These are phyloP conservation scores for Ptilonorhynchus violaceus DNA, from an alignment of 2,113 vertebrate species.

Conservation along the genomic window DNA sequence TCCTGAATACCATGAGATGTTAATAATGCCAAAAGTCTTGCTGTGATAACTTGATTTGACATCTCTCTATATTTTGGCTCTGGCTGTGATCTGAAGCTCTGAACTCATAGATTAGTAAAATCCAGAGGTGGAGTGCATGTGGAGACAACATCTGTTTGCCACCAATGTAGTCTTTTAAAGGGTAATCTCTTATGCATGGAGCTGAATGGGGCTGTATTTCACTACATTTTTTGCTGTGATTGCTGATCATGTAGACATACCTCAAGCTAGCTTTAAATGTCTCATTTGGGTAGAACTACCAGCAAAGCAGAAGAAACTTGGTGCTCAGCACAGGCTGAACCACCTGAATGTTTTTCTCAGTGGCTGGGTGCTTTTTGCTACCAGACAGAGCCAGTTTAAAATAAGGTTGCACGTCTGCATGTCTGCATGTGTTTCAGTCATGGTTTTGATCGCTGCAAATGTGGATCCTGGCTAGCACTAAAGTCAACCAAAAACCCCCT, in stretches of 20 bases:
- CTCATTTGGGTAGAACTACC: background rate
- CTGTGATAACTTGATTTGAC: conserved; percentile 21
- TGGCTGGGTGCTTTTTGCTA: background rate
- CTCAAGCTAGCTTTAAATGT: background rate
- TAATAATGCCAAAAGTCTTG: background rate
- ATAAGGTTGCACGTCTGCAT: background rate
- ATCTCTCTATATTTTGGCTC: background rate
- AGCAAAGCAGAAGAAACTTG: background rate
- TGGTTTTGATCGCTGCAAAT: background rate
- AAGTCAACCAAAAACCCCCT: background rate
- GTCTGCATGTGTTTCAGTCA: background rate
- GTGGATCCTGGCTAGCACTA: background rate
- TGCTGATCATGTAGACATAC: background rate
- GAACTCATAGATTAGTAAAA: conserved; percentile 1
- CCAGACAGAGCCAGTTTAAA: background rate
- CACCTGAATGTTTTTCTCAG: background rate
- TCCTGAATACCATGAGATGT: background rate
- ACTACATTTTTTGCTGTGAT: background rate
- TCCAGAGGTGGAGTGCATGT: conserved; percentile 4
- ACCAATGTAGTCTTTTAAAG: background rate
- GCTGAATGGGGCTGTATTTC: background rate
- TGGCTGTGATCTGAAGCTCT: background rate
- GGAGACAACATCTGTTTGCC: conserved; percentile 7
- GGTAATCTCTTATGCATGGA: background rate
- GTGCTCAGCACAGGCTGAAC: background rate